Percentiles rank a stretch among this genome's conserved stretches.
Evolutionary conservation across 1,140 invertebrate genomes (phyloP).

Genomic region (Drosophila triauraria): DNA sequence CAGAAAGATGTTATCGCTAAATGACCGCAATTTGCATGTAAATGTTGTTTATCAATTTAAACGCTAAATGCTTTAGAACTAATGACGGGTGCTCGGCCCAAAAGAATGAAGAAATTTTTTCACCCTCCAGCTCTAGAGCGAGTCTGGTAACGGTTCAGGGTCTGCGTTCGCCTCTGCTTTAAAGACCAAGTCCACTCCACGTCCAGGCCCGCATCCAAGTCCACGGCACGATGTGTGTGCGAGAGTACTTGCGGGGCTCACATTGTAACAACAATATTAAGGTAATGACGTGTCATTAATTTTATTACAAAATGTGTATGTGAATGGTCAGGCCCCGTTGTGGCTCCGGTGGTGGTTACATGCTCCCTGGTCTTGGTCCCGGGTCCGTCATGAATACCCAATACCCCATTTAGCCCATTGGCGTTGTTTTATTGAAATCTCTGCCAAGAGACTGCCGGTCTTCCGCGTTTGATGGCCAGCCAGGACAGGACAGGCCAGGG

Average conservation of each 20-base stretch:
- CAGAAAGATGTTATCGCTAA: slow-evolving; percentile 73
- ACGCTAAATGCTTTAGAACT: slow-evolving; percentile 82
- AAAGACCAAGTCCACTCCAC: slow-evolving; percentile 4
- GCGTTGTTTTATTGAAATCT: slow-evolving; percentile 76
- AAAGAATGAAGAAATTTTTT: slow-evolving; percentile 80
- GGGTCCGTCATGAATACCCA: slow-evolving; percentile 42
- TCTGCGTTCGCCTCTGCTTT: neutral
- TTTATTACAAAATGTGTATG: slow-evolving; percentile 83
- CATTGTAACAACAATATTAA: slow-evolving; percentile 84
- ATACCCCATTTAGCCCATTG: slow-evolving; percentile 57
- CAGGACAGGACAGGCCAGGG: neutral
- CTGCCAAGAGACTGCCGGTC: slow-evolving; percentile 69
- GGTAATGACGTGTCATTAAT: slow-evolving; percentile 85
- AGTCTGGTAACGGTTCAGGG: slow-evolving; percentile 50
- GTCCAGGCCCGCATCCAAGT: slow-evolving; percentile 15
- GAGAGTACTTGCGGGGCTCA: slow-evolving; percentile 58
- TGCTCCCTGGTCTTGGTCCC: slow-evolving; percentile 1
- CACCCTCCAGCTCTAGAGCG: slow-evolving; percentile 65
- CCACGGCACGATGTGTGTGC: slow-evolving; percentile 42
- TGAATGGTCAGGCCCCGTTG: slow-evolving; percentile 39
- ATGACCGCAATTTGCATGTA: slow-evolving; percentile 83
- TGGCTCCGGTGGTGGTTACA: slow-evolving; percentile 4
- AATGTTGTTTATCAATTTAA: slow-evolving; percentile 84
- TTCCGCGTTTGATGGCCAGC: slow-evolving; percentile 72
- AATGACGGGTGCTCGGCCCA: slow-evolving; percentile 72